Percentiles rank a stretch among this genome's conserved stretches.
Evolutionary conservation across 2,888 invertebrate species (phyloP).

Genomic region (Polyploca ridens): DNA sequence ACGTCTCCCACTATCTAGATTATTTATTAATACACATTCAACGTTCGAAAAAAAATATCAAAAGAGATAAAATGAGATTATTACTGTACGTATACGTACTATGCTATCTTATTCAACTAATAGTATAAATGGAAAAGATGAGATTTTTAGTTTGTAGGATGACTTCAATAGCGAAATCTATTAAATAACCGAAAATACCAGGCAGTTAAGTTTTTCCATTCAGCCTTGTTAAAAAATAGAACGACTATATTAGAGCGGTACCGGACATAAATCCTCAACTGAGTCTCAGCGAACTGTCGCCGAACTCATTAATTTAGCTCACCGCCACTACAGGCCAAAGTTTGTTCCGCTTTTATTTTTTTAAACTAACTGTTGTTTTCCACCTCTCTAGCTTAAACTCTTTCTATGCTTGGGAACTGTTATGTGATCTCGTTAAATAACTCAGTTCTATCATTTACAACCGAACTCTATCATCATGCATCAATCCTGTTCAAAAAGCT

Average conservation of each 20-base stretch:
- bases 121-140: no score
- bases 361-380: neutral
- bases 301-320: slow-evolving; percentile 3
- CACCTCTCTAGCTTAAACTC: neutral
- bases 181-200: no score
- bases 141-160: no score
- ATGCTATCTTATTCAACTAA: no score
- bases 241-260: neutral
- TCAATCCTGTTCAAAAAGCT: neutral
- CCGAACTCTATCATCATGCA: neutral
- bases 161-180: no score
- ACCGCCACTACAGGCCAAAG: neutral
- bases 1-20: no score
- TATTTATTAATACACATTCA: no score
- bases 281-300: slow-evolving; percentile 4
- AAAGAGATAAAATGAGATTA: neutral
- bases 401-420: neutral
- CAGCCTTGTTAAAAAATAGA: slow-evolving; percentile 1
- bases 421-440: neutral
- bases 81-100: no score
- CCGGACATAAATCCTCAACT: slow-evolving; percentile 5
- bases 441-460: neutral
- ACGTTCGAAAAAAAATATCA: neutral
- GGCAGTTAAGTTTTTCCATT: no score
- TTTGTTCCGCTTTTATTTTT: slow-evolving; percentile 7